A percentile compares a stretch with the other conserved stretches of the same genome.
These are phyloP conservation scores for Holotrichia oblita DNA, from an alignment of 1,140 invertebrate genomes.

Conservation along the genomic window DNA sequence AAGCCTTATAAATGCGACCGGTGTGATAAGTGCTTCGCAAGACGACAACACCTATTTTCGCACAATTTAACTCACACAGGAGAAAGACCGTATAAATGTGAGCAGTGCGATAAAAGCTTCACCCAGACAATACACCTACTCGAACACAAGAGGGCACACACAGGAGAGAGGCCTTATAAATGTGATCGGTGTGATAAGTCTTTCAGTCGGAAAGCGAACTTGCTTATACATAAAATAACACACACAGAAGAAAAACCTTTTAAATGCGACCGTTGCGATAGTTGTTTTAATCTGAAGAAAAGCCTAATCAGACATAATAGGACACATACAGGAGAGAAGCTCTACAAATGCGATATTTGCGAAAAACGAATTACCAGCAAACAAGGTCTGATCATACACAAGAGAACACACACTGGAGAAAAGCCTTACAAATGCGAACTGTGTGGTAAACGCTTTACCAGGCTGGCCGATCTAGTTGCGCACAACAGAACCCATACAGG, in stretches of 20 bases:
- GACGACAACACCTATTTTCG: constrained; percentile 9
- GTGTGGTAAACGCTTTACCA: too few relatives aligned
- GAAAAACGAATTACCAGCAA: too few relatives aligned
- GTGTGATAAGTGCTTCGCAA: constrained; percentile 64
- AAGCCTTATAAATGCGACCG: constrained; percentile 75
- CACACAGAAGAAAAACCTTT: constrained; percentile 78
- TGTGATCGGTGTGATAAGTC: constrained; percentile 48
- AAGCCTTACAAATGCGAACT: too few relatives aligned
- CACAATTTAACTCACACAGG: constrained; percentile 37
- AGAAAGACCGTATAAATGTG: constrained; percentile 42
- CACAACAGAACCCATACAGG: too few relatives aligned
- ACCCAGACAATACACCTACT: constrained; percentile 8
- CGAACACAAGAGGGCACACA: not conserved
- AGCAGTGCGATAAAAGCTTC: constrained; percentile 46
- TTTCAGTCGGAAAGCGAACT: constrained; percentile 42
- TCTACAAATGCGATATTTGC: too few relatives aligned
- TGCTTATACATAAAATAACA: constrained; percentile 67
- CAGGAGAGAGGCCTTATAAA: constrained; percentile 40
- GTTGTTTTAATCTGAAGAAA: too few relatives aligned
- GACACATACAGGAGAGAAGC: too few relatives aligned
- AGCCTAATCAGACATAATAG: too few relatives aligned
- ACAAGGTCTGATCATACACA: too few relatives aligned
- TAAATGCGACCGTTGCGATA: constrained; percentile 70
- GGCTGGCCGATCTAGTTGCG: too few relatives aligned
- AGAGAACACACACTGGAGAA: too few relatives aligned